Evolutionary conservation across 2,797 vertebrate species (phyloP).

Genomic region (Morelia viridis): DNA sequence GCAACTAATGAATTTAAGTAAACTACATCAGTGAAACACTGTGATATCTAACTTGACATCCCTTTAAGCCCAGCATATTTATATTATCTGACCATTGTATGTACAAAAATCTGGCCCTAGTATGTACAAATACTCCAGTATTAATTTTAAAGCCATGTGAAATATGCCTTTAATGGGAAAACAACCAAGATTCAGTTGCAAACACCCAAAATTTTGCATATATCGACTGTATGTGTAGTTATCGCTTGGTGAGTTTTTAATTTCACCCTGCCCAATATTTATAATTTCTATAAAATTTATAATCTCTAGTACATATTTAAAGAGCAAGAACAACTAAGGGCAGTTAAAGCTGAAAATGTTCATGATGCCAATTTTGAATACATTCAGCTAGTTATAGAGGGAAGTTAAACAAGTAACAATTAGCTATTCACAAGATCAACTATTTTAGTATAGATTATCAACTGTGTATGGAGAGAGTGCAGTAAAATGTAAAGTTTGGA

Average conservation of each 20-base stretch:
- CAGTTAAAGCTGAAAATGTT: not conserved
- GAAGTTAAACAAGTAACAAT: too few species aligned
- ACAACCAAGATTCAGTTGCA: not conserved
- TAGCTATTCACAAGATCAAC: too few species aligned
- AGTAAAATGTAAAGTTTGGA: not conserved
- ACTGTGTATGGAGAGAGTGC: not conserved
- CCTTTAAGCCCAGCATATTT: not conserved
- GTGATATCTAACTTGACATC: not conserved
- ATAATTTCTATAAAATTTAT: not conserved
- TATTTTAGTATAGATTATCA: not conserved
- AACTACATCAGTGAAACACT: not conserved
- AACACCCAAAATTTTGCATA: not conserved
- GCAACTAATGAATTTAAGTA: not conserved
- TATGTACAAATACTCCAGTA: not conserved
- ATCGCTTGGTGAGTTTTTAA: not conserved
- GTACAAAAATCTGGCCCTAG: not conserved
- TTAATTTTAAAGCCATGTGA: not conserved
- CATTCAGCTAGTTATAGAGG: not conserved
- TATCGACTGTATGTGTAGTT: not conserved
- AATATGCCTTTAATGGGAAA: not conserved
- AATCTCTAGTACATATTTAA: not conserved
- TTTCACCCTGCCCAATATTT: not conserved
- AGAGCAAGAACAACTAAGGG: not conserved
- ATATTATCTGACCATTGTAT: not conserved
- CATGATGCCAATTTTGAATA: not conserved